These are phyloP conservation scores for Struthio camelus DNA, from an alignment of 2,113 vertebrate genomes.

Conservation along the genomic window DNA sequence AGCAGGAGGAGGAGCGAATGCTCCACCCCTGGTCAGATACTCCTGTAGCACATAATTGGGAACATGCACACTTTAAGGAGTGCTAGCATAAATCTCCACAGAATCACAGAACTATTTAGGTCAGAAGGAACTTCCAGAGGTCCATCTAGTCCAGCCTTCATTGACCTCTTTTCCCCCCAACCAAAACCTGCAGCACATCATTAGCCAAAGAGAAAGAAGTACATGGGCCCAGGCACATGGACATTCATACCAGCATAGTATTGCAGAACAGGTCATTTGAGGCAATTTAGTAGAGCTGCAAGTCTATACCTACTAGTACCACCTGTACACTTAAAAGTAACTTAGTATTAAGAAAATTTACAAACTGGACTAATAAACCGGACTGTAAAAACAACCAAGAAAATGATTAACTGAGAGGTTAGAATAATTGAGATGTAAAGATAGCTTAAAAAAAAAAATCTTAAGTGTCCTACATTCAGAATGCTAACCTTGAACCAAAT, in stretches of 20 bases:
- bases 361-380: neutral
- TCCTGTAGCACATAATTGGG: neutral
- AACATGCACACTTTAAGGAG: neutral
- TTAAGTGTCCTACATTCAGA: neutral
- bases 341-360: neutral
- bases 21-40: neutral
- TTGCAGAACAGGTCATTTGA: neutral
- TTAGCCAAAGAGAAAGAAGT: neutral
- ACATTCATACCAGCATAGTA: neutral
- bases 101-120: neutral
- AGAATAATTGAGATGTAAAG: neutral
- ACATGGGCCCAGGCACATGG: rapidly evolving
- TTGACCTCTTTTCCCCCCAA: rapidly evolving
- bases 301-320: neutral
- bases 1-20: neutral
- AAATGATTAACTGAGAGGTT: neutral
- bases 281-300: neutral
- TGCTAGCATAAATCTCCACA: neutral
- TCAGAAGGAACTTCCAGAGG: neutral
- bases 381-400: neutral
- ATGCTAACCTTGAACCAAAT: neutral
- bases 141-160: neutral
- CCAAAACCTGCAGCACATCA: neutral
- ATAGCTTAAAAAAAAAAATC: neutral
- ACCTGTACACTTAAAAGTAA: neutral